phyloP scores from a whole-genome alignment of 2,113 vertebrate species.

The Xenus cinereus region DNA sequence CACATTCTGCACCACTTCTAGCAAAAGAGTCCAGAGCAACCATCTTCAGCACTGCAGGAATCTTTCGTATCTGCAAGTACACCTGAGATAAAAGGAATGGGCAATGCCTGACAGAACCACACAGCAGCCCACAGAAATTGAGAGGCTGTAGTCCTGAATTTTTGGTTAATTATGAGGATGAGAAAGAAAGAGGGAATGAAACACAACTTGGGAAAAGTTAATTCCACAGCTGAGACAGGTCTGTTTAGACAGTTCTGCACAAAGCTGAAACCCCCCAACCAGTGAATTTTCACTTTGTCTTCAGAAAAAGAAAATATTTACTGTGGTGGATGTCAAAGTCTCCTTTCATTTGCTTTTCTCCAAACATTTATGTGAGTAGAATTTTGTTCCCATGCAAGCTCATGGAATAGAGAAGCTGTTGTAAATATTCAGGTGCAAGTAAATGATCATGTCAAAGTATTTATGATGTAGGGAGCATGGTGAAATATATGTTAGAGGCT shows the following conservation, averaged over 20 bases:
- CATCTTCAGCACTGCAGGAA: neutral
- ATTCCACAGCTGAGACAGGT: neutral
- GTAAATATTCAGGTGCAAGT: neutral
- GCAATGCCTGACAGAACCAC: neutral
- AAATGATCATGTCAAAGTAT: neutral
- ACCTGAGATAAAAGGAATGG: neutral
- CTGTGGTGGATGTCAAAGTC: neutral
- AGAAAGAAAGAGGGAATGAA: neutral
- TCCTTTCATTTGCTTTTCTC: slow-evolving; percentile 7
- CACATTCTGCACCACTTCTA: neutral
- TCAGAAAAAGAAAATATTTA: neutral
- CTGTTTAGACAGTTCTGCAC: neutral
- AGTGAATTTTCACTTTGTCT: neutral
- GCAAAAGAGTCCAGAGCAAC: neutral
- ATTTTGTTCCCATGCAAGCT: neutral
- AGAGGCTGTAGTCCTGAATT: neutral
- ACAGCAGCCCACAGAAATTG: neutral
- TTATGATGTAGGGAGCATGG: neutral
- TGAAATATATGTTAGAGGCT: neutral
- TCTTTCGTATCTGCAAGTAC: neutral
- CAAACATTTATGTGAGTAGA: neutral
- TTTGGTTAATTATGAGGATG: neutral
- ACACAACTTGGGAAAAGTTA: neutral
- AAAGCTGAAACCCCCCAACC: neutral
- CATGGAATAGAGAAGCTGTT: neutral